Evolutionary conservation across 2,797 vertebrate genomes (phyloP), one percentile per base, ranked within the genome.

Genomic region (Remorina albescens): DNA sequence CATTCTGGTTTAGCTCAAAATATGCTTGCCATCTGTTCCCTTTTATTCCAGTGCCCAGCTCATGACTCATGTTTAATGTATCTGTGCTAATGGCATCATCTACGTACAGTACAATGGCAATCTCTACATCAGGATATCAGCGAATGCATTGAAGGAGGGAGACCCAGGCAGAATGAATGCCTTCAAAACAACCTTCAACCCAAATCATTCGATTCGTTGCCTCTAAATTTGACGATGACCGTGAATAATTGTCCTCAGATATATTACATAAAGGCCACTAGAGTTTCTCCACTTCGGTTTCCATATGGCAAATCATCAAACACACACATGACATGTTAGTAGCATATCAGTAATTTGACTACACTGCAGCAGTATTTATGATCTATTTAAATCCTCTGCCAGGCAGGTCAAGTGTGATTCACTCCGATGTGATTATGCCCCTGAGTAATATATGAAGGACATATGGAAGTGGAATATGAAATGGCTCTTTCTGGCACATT

Each of bases 1-100:
- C 86, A 89, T 89, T 88, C 86, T 86, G 80, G 84, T 87, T 90
- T 80, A 74, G 86, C 88, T 91, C 76, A 88, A 93, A 93, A 92
- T 92, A 90, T 92, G 91, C 90, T 91, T 89, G 90, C 91, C 92
- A 93, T 94, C 92, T 94, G 93, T 85, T 92, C 88, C 82, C 82
- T 89, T 91, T 91, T 90, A 91, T 92, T 92, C 81, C 83, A 82
- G 79, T 71, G 79, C 83, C 87, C 73, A 58, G 81, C 85, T 88
- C 73, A 51, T 78, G 77, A 83, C 86, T 94, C 90, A 92, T 92
- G 88, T 93, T 93, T 93, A 91, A 94, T 94, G 87, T 91, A 92
- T 93, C 86, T 85, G 86, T 84, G 88, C 87, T 92, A 90, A 92
- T 93, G 84, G 89, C 87, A 84, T 90, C 88, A 84, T 88, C 78